Base-by-base conservation (phyloP, 2,888 invertebrate genomes). In the Drosophila nigritarsus region DNA sequence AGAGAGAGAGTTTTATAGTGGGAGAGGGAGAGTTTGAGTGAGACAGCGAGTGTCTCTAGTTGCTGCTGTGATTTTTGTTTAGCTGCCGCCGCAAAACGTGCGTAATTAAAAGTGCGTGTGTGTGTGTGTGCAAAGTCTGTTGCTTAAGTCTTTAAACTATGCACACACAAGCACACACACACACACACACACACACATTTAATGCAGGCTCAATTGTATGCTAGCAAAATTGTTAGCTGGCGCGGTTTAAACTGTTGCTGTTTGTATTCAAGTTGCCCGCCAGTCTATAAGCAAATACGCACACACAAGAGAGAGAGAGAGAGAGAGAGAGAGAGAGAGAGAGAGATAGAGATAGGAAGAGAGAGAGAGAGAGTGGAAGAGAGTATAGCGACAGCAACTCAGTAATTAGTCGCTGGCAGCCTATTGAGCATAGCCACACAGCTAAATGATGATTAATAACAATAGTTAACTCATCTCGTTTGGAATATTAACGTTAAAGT, bases 41-140 rank as follows among this genome's bases (percentile, higher is more conserved):
- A 13, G 32, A 27, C n/a, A 30, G 27, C 15, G 6, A n/a, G 50
- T 7, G 27, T 40, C 56, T 61, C 60, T 60, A 65, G 65, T 76
- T 77, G 71, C 55, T 80, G 86, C 64, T 80, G 72, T 80, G 80
- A 83, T 83, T 83, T 82, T 82, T 82, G 82, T 80, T 73, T 68
- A 55, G 61, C 45, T 59, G 80, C 60, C 62, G 78, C 78, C 87
- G 80, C 87, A 80, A 87, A 85, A 87, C 89, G 89, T 87, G 90
- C 90, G 90, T 90, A 90, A 89, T 90, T 90, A 89, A 90, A 89
- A 80, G 60, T 84, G 66, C 54, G 50, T 63, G 42, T 66, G 50
- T 62, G 63, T 59, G n/a, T 61, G 62, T 63, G 20, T 42, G 29
- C 54, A 55, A 49, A 67, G 72, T 48, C 79, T 76, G 55, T 45